phyloP scores from a whole-genome alignment of 2,797 vertebrate genomes.

The Enteromius treurensis region DNA sequence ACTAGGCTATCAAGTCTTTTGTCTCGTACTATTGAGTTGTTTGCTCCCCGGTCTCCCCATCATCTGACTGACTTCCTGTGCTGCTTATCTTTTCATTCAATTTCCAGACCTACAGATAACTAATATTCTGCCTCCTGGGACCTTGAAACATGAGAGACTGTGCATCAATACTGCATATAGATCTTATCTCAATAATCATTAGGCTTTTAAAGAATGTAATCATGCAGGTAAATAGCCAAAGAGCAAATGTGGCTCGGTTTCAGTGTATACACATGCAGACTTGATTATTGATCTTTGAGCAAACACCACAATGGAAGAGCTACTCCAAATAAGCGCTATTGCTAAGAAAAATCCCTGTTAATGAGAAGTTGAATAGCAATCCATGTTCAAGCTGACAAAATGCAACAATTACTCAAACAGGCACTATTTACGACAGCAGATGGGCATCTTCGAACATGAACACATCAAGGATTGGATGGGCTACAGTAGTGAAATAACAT shows the following conservation, averaged over 20 bases:
- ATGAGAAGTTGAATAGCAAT: neutral
- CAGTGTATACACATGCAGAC: neutral
- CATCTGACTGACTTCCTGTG: conserved; percentile 69
- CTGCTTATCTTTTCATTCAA: conserved; percentile 73
- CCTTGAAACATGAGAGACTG: neutral
- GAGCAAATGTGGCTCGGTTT: neutral
- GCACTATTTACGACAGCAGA: conserved; percentile 3
- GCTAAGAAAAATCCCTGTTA: neutral
- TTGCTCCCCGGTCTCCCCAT: conserved; percentile 67
- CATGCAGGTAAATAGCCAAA: neutral
- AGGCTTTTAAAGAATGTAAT: neutral
- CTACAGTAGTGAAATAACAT: neutral
- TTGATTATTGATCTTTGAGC: neutral
- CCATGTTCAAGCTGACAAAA: neutral
- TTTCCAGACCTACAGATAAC: conserved; percentile 13
- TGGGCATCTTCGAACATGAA: neutral
- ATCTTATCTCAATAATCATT: neutral
- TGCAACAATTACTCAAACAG: conserved; percentile 8
- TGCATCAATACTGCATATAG: neutral
- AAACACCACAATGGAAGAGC: neutral
- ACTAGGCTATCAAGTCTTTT: conserved; percentile 62
- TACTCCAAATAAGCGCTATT: neutral
- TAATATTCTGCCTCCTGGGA: neutral
- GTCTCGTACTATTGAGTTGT: conserved; percentile 80
- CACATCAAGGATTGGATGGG: conserved; percentile 12